Evolutionary conservation across 2,113 vertebrate species (phyloP), one percentile per base, ranked within the genome.

Genomic region (Rutilus rutilus): DNA sequence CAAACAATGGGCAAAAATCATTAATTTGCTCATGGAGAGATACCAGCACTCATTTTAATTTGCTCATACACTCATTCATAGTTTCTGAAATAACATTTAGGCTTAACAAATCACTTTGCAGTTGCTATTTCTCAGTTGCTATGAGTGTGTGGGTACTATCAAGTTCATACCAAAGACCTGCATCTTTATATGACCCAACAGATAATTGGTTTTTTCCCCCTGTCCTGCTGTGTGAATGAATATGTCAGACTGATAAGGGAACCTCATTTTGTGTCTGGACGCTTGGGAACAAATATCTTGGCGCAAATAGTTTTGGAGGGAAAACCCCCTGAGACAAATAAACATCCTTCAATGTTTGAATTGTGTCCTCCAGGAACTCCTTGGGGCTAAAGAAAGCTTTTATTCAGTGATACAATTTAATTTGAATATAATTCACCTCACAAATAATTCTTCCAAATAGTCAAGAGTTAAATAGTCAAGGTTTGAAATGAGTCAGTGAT

Each of bases 261-360:
- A 76, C 42, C 45, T 76, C 14, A 52, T 76, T 76, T 76, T 52
- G 45, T 76, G 73, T 76, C 45, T 47, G 42, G 73, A 27, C 73
- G 4, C 67, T 73, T 42, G 69, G 69, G 39, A 73, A 73, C 39
- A 73, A 73, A 42, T 71, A 11, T 36, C 23, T 39, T 0, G 65
- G 36, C 47, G 71, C 39, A 75, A 75, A 76, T 76, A 50, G 73
- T 73, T 76, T 52, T 52, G 15, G 2, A 52, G 42, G 73, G 73
- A 27, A 76, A 54, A 19, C 52, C 42, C 45, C n/a, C 12, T 50
- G 73, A 25, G n/a, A 27, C 73, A 52, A 76, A 76, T 76, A 76
- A 76, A 76, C 45, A 76, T 76, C 45, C 73, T 30, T 50, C 12
- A 27, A 27, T 23, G 0, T 76, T 76, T 50, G 5, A 74, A 76